Evolutionary conservation across 1,140 invertebrate genomes (phyloP), one percentile per base, ranked within the genome.

Genomic region (Asbolus verrucosus): DNA sequence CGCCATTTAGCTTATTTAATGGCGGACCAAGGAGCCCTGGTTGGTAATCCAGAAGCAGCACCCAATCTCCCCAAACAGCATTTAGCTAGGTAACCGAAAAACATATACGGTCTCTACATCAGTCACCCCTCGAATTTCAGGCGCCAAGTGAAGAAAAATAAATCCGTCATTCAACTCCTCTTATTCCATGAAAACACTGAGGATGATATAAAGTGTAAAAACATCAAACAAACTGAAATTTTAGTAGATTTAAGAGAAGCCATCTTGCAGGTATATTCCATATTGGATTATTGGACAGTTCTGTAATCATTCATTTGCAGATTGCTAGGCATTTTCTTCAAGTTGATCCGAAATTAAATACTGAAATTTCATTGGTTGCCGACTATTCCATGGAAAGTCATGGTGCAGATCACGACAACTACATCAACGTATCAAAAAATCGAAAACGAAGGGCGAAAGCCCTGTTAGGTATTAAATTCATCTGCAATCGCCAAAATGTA

Each of bases 381-480:
- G 96, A 99, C 84, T 99, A 98, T 81, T 92, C 89, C 50, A 94
- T 96, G 87, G 96, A 98, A 78, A 96, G 94, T 78, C 97, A 99
- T 85, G 88, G 92, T 16, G 91, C 90, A 76, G 98, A 99, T 83
- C 92, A 97, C 81, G 93, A 97, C 75, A 93, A 92, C 81, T 99
- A 96, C 83, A 90, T 96, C 6, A 95, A 94, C 84, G 95, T 94
- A 5, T 94, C 93, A 6, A 87, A 92, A 70, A 94, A 90, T 75
- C 89, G 95, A 68, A 91, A 92, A 73, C 87, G 96, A 77, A 85
- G 97, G 74, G 98, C 97, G 5, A 98, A 99, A 84, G 98, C 98
- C 0, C 83, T 98, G 67, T 83, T 98, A 73, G 89, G 88, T 90
- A 65, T 74, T 68, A 46, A 71, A 69, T n/a, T n/a, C n/a, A n/a